These are phyloP conservation scores for Rhopalosiphum padi DNA, from an alignment of 1,140 invertebrate genomes.

Conservation along the genomic window DNA sequence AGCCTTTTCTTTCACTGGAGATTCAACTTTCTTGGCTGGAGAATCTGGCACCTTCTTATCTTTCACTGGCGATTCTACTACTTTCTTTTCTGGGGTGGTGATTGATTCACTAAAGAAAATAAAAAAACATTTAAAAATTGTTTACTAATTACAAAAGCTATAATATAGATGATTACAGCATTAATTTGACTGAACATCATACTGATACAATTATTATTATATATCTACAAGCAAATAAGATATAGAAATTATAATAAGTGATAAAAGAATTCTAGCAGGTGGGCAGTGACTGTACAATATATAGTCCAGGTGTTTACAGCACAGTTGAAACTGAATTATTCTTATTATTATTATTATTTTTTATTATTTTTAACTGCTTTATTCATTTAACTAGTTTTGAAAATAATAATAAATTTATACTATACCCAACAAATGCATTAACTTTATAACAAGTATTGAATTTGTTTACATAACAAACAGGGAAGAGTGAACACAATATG, in stretches of 20 bases:
- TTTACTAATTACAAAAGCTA: not conserved
- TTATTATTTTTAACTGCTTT: too few species aligned
- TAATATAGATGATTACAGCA: not conserved
- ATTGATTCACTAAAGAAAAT: constrained; percentile 33
- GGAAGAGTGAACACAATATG: not conserved
- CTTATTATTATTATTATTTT: too few species aligned
- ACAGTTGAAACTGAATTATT: not conserved
- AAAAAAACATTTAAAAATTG: not conserved
- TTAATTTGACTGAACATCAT: not conserved
- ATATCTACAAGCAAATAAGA: not conserved
- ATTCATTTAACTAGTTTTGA: not conserved
- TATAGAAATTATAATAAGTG: not conserved
- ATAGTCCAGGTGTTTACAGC: not conserved
- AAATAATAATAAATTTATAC: not conserved
- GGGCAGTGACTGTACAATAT: not conserved
- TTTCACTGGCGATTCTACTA: constrained; percentile 39
- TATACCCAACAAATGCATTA: not conserved
- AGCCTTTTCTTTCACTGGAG: constrained; percentile 42
- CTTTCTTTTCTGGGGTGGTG: constrained; percentile 53
- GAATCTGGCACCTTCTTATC: constrained; percentile 48
- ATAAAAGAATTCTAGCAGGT: not conserved
- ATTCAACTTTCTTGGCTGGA: constrained; percentile 23
- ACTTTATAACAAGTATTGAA: not conserved
- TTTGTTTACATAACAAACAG: not conserved
- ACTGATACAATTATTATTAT: not conserved